Evolutionary conservation across 2,113 vertebrate genomes (phyloP).

Genomic region (Nothoprocta perdicaria): DNA sequence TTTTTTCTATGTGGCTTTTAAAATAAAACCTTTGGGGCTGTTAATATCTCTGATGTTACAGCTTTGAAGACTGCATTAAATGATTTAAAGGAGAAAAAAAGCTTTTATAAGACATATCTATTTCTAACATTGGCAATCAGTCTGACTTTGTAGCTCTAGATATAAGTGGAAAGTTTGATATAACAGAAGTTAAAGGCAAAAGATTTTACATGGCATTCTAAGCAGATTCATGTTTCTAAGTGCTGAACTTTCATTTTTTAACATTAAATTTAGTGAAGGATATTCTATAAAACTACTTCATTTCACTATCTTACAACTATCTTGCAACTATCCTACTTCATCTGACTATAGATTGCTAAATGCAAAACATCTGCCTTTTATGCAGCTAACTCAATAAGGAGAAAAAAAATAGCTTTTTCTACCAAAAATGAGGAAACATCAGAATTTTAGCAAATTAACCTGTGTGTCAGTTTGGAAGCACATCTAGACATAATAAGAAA

Average conservation of each 20-base stretch:
- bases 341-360: slow-evolving; percentile 1
- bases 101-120: slow-evolving; percentile 24
- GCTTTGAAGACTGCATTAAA: slow-evolving; percentile 62
- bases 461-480: neutral
- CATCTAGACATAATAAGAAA: neutral
- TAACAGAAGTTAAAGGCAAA: slow-evolving; percentile 37
- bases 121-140: slow-evolving; percentile 24
- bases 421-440: neutral
- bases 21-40: slow-evolving; percentile 57
- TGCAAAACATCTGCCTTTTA: slow-evolving; percentile 1
- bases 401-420: neutral
- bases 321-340: neutral
- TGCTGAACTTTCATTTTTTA: slow-evolving; percentile 42
- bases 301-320: neutral
- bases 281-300: slow-evolving; percentile 10
- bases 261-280: slow-evolving; percentile 31
- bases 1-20: slow-evolving; percentile 60
- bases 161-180: slow-evolving; percentile 41
- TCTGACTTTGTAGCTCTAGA: slow-evolving; percentile 41
- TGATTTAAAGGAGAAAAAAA: slow-evolving; percentile 32
- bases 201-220: slow-evolving; percentile 34
- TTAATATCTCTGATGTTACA: slow-evolving; percentile 57
- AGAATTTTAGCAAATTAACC: neutral
- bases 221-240: slow-evolving; percentile 28
- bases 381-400: slow-evolving; percentile 9